phyloP scores from a whole-genome alignment of 2,797 vertebrate species.

The Hipposideros larvatus region DNA sequence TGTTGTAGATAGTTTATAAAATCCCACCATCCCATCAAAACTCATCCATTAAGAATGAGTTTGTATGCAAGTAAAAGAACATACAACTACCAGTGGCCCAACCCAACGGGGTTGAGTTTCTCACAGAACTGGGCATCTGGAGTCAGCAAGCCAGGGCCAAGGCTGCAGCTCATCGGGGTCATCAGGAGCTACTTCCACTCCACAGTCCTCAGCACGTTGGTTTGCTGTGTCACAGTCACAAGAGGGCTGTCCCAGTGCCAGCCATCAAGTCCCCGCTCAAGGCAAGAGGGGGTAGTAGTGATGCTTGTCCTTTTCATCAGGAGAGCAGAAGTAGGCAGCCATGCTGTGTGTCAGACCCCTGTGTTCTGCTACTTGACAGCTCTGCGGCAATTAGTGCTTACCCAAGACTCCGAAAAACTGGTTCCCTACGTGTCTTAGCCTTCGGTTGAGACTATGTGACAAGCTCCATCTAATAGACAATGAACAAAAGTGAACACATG shows the following conservation, averaged over 20 bases:
- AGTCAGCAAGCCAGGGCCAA: neutral
- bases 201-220: fast-evolving
- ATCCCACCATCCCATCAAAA: neutral
- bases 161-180: neutral
- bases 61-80: neutral
- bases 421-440: neutral
- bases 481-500: neutral
- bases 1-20: neutral
- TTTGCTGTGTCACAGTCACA: neutral
- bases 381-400: neutral
- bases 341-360: neutral
- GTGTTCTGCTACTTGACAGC: neutral
- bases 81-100: neutral
- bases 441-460: neutral
- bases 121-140: neutral
- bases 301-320: neutral
- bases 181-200: neutral
- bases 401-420: too few relatives aligned
- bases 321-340: neutral
- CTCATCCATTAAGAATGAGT: neutral
- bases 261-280: neutral
- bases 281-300: fast-evolving
- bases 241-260: neutral
- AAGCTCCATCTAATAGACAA: neutral
- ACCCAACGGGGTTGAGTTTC: neutral